Evolutionary conservation across 2,888 invertebrate genomes (phyloP), one percentile per base, ranked within the genome.

Genomic region (Rotaria macrura): DNA sequence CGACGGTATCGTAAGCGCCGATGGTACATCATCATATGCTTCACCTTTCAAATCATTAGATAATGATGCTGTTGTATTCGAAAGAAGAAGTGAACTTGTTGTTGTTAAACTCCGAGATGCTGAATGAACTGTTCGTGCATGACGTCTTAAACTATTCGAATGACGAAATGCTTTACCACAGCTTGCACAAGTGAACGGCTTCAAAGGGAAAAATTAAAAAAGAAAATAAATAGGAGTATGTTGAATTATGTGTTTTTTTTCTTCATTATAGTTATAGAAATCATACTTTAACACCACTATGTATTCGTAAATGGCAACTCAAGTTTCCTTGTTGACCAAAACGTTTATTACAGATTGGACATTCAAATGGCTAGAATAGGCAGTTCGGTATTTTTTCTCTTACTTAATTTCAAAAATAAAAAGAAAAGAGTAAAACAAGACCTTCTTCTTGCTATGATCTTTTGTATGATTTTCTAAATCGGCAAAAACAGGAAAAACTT

Each of bases 251-350:
- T 2, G 5, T 52, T 52, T 52, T 6, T 52, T 52, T 52, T 5
- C 10, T 52, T 52, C 3, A 23, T 23, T 52, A 65, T 34, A 34
- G 23, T 29, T 65, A 17, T 1, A 12, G 5, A 65, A 57, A 57
- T 34, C 20, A 20, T 65, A 65, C 65, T 52, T 84, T 84, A 34
- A 84, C 84, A 84, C 84, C 84, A 84, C 49, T 84, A 38, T 84
- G 84, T 17, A 84, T 84, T 79, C 84, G 52, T 84, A 84, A 29
- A 52, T 84, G 84, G 20, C 84, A 84, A 38, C 84, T 84, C 17
- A 84, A 38, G 38, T 84, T 84, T 52, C 84, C 84, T 84, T 84
- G 84, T 84, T 84, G 84, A 49, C 84, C 54, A 84, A 84, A 84
- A 25, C 84, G 84, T 84, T 84, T 84, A 23, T 34, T 43, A 84